A percentile compares a stretch with the other conserved stretches of the same genome.
phyloP scores from a whole-genome alignment of 2,888 invertebrate genomes.

The Zootermopsis nevadensis region DNA sequence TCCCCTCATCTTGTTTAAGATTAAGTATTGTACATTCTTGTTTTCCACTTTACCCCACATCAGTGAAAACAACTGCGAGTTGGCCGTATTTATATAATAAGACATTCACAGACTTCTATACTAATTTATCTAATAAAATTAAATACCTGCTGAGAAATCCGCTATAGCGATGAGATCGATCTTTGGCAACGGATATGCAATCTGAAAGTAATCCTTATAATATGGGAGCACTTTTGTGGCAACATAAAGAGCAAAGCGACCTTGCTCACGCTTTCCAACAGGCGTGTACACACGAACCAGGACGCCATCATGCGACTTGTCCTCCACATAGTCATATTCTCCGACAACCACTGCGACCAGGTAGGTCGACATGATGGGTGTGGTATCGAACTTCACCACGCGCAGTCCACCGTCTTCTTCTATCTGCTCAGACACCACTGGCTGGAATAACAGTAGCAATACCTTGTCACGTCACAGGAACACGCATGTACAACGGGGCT shows the following conservation, averaged over 20 bases:
- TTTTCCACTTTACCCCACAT: no score
- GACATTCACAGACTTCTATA: no score
- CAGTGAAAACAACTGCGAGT: no score
- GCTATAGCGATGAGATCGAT: conserved; percentile 96
- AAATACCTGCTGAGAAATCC: conserved; percentile 85
- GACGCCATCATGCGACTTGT: conserved; percentile 83
- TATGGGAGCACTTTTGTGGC: conserved; percentile 93
- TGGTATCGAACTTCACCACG: conserved; percentile 79
- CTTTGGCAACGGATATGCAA: conserved; percentile 95
- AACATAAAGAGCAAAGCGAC: conserved; percentile 90
- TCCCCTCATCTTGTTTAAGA: no score
- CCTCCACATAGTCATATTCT: conserved; percentile 94
- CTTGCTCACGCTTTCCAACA: conserved; percentile 91
- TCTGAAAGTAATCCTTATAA: conserved; percentile 94
- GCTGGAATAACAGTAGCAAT: conserved; percentile 58
- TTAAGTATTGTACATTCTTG: no score
- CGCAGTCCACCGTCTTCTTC: conserved; percentile 64
- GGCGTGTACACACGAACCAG: conserved; percentile 87
- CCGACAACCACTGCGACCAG: conserved; percentile 94
- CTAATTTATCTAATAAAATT: background rate
- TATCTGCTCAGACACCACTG: conserved; percentile 58
- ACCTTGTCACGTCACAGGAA: background rate
- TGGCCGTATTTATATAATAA: no score
- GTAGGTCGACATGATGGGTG: conserved; percentile 96
- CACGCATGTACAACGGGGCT: no score